Evolutionary conservation across 2,888 invertebrate genomes (phyloP).

Genomic region (Apamea anceps): DNA sequence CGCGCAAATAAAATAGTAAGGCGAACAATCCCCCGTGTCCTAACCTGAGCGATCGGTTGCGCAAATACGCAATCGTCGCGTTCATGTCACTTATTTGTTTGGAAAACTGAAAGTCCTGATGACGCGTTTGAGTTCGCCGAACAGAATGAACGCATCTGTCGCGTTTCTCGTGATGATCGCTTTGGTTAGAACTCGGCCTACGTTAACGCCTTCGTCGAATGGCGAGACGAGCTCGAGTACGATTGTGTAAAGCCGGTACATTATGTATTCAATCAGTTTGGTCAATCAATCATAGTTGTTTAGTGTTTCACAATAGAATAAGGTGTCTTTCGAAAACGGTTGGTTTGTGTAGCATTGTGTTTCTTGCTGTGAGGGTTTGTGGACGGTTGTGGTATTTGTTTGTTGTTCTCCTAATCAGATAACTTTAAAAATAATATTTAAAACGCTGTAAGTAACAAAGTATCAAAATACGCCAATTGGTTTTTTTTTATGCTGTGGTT

Average conservation of each 20-base stretch:
- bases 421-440: slow-evolving; percentile 32
- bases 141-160: not conserved
- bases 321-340: slow-evolving; percentile 23
- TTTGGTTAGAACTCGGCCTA: not conserved
- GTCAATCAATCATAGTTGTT: not conserved
- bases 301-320: not conserved
- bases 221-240: not conserved
- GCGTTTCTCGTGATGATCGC: not conserved
- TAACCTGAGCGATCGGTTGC: not conserved
- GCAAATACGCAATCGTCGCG: not conserved
- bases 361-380: slow-evolving; percentile 59
- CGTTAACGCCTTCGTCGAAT: not conserved
- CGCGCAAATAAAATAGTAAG: not conserved
- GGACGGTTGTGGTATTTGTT: slow-evolving; percentile 63
- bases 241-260: slow-evolving; percentile 1
- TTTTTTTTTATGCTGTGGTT: slow-evolving; percentile 8
- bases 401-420: slow-evolving; percentile 57
- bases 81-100: not conserved
- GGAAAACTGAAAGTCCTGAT: not conserved
- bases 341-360: slow-evolving; percentile 53
- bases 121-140: not conserved
- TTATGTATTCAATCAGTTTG: not conserved
- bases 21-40: not conserved
- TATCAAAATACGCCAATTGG: not conserved
- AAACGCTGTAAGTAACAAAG: slow-evolving; percentile 21